Evolutionary conservation across 1,140 invertebrate genomes (phyloP).

Genomic region (Caligus rogercresseyi): DNA sequence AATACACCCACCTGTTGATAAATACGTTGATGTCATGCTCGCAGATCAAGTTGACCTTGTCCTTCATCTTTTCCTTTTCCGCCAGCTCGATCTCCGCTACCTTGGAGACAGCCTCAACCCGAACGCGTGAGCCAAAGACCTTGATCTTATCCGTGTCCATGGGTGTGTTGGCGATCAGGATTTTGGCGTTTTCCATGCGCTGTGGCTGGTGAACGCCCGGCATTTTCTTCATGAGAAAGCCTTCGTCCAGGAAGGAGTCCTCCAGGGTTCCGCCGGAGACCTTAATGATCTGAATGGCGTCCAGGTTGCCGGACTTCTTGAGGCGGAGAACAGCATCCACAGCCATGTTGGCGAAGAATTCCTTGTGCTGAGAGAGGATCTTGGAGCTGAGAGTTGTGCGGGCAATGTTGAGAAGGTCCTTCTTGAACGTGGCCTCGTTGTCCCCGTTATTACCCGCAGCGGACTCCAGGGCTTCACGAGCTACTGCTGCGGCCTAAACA

Average conservation of each 20-base stretch:
- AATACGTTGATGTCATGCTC: conserved; percentile 95
- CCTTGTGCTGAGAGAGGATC: conserved; percentile 92
- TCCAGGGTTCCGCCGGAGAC: conserved; percentile 62
- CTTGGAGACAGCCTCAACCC: conserved; percentile 93
- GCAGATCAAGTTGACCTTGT: conserved; percentile 93
- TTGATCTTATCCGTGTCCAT: conserved; percentile 99
- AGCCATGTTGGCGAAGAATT: conserved; percentile 83
- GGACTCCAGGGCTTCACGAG: conserved; percentile 56
- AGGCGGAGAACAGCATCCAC: conserved; percentile 86
- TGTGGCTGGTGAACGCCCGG: conserved; percentile 77
- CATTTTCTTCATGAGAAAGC: conserved; percentile 94
- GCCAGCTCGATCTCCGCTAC: conserved; percentile 93
- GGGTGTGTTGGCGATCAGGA: conserved; percentile 98
- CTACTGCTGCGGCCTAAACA: conserved; percentile 60
- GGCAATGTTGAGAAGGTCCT: conserved; percentile 91
- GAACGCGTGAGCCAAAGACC: conserved; percentile 92
- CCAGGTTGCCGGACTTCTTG: conserved; percentile 83
- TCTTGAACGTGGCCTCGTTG: conserved; percentile 54
- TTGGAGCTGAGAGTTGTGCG: conserved; percentile 94
- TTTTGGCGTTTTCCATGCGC: conserved; percentile 73
- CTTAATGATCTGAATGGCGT: conserved; percentile 95
- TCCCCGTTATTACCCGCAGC: conserved; percentile 42
- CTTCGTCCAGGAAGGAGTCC: conserved; percentile 95
- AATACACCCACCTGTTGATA: conserved; percentile 58
- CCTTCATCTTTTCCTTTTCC: conserved; percentile 99